Evolutionary conservation across 2,888 invertebrate genomes (phyloP).

Genomic region (Dione vanillae): DNA sequence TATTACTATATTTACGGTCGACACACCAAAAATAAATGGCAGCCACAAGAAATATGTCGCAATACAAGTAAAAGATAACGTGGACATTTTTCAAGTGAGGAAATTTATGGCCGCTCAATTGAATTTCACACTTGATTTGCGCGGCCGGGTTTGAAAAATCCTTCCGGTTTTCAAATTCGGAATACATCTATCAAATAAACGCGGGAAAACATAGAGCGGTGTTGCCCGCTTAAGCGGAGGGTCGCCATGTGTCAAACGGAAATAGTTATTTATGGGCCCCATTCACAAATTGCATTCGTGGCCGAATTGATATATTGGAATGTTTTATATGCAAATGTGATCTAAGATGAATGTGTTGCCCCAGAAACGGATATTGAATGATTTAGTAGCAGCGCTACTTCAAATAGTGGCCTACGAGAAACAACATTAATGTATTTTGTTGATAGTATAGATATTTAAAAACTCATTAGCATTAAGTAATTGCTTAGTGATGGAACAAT

Average conservation of each 20-base stretch:
- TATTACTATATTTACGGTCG: background rate
- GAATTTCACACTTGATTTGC: constrained; percentile 83
- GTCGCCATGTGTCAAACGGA: constrained; percentile 80
- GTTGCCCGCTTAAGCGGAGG: constrained; percentile 67
- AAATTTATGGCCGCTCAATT: constrained; percentile 78
- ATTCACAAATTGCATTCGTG: constrained; percentile 83
- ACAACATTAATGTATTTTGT: constrained; percentile 3
- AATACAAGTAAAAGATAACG: constrained; percentile 42
- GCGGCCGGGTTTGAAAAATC: constrained; percentile 70
- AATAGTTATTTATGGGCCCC: constrained; percentile 81
- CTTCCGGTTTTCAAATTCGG: constrained; percentile 72
- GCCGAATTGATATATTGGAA: constrained; percentile 82
- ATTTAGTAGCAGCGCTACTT: constrained; percentile 59
- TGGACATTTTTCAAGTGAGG: constrained; percentile 70
- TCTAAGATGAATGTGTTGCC: constrained; percentile 74
- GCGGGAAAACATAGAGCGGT: constrained; percentile 72
- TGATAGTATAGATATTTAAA: background rate
- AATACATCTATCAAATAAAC: constrained; percentile 80
- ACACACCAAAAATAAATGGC: constrained; percentile 24
- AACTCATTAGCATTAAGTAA: background rate
- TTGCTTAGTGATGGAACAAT: background rate
- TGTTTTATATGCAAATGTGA: constrained; percentile 83
- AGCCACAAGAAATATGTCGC: constrained; percentile 33
- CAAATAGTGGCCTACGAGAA: constrained; percentile 18
- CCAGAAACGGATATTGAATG: constrained; percentile 74